phyloP scores from a whole-genome alignment of 2,797 vertebrate species.

The Ambastaia sidthimunki region DNA sequence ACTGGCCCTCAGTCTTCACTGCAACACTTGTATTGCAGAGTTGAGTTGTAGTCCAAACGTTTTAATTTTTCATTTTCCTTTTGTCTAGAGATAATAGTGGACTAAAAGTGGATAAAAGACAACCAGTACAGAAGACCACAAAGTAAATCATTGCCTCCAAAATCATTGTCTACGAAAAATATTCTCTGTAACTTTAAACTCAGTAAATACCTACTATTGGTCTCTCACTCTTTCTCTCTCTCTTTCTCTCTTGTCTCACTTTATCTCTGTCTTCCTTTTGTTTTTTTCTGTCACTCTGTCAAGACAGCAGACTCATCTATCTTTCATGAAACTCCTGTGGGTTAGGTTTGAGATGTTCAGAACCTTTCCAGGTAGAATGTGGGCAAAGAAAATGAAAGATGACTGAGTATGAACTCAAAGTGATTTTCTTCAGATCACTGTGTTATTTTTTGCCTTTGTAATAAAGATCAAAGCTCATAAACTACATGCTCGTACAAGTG shows the following conservation, averaged over 20 bases:
- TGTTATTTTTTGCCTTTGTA: not conserved
- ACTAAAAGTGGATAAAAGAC: conserved; percentile 7
- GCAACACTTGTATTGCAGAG: not conserved
- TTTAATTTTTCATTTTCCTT: not conserved
- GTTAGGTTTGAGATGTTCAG: not conserved
- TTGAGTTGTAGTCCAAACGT: not conserved
- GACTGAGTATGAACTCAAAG: not conserved
- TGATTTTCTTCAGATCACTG: not conserved
- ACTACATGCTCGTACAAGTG: too few species aligned
- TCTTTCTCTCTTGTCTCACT: not conserved
- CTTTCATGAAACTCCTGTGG: not conserved
- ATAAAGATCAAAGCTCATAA: not conserved
- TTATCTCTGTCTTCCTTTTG: not conserved
- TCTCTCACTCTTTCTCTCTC: not conserved
- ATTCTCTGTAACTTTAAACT: not conserved
- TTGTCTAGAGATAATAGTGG: not conserved
- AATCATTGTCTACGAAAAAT: not conserved
- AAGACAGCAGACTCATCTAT: not conserved
- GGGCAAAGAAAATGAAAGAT: not conserved
- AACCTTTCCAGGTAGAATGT: not conserved
- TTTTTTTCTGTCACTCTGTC: not conserved
- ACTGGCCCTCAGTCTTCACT: not conserved
- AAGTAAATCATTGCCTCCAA: conserved; percentile 17
- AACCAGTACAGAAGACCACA: conserved; percentile 20
- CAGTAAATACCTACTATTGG: conserved; percentile 9